Conservation (phyloP, 30 jellyfish, hydroid and myxozoan species). For the Hydractinia echinata region DNA sequence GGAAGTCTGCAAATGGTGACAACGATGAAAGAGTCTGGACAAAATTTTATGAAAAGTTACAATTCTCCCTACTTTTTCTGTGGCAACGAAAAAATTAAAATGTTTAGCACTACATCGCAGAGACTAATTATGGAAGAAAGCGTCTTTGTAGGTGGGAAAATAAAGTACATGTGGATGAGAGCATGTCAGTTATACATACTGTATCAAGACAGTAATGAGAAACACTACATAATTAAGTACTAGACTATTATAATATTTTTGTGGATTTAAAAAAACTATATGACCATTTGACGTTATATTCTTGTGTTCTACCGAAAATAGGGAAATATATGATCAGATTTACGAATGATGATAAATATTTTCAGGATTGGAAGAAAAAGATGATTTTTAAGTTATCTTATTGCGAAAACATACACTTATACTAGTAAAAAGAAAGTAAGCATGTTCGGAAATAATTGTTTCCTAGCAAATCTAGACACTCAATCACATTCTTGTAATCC, state of each 20-base stretch:
- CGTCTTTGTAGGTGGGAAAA: slow-evolving; percentile 2
- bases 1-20: slow-evolving; percentile 5
- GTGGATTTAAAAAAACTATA: too few relatives aligned
- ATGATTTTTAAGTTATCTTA: too few relatives aligned
- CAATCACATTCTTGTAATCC: too few relatives aligned
- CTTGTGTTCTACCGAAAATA: too few relatives aligned
- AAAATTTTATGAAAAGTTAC: slow-evolving; percentile 15
- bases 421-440: too few relatives aligned
- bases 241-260: neutral
- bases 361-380: too few relatives aligned
- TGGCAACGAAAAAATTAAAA: slow-evolving; percentile 10
- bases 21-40: slow-evolving; percentile 1
- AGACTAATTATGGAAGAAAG: slow-evolving; percentile 13
- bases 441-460: too few relatives aligned
- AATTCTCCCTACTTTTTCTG: slow-evolving; percentile 26
- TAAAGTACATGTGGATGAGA: slow-evolving; percentile 19
- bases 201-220: neutral
- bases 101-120: slow-evolving; percentile 12
- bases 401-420: too few relatives aligned
- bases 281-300: too few relatives aligned
- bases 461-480: too few relatives aligned
- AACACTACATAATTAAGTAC: slow-evolving; percentile 8
- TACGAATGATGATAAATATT: too few relatives aligned
- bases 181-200: slow-evolving; percentile 7
- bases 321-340: too few relatives aligned